These are phyloP conservation scores for Synanthedon vespiformis DNA, from an alignment of 2,888 invertebrate species.

Conservation along the genomic window DNA sequence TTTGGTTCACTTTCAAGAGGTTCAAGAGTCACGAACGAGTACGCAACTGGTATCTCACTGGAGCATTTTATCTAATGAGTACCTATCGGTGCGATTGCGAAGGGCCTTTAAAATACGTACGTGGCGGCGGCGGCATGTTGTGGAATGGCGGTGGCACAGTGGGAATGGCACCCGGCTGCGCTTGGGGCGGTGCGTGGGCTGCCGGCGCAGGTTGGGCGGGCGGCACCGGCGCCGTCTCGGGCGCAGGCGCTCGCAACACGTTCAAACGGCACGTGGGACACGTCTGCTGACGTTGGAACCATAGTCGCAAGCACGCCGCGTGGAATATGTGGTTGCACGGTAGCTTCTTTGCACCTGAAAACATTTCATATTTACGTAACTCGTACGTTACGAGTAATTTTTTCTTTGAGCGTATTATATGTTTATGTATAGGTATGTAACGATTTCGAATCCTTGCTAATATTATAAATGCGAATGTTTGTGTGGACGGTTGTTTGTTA, in stretches of 20 bases:
- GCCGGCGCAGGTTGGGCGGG: constrained; percentile 13
- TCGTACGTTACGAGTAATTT: no score
- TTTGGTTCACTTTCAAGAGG: no score
- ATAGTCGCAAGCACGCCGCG: constrained; percentile 95
- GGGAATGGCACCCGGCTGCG: constrained; percentile 13
- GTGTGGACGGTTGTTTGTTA: no score
- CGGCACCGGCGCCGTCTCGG: constrained; percentile 21
- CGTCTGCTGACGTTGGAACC: constrained; percentile 99
- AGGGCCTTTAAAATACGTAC: constrained; percentile 29
- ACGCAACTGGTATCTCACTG: no score
- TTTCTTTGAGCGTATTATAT: no score
- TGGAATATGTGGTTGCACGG: constrained; percentile 99
- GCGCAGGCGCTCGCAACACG: constrained; percentile 71
- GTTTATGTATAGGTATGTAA: no score
- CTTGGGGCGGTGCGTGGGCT: constrained; percentile 19
- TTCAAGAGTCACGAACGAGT: no score
- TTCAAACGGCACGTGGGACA: constrained; percentile 98
- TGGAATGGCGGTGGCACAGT: constrained; percentile 41
- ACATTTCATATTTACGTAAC: no score
- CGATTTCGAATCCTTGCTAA: no score
- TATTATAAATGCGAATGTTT: no score
- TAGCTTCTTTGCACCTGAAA: constrained; percentile 86
- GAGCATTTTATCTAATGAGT: not conserved
- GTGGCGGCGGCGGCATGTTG: constrained; percentile 45
- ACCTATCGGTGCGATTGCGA: no score